These are phyloP conservation scores for Pomacea canaliculata DNA, from an alignment of 2,888 invertebrate species.

Conservation along the genomic window DNA sequence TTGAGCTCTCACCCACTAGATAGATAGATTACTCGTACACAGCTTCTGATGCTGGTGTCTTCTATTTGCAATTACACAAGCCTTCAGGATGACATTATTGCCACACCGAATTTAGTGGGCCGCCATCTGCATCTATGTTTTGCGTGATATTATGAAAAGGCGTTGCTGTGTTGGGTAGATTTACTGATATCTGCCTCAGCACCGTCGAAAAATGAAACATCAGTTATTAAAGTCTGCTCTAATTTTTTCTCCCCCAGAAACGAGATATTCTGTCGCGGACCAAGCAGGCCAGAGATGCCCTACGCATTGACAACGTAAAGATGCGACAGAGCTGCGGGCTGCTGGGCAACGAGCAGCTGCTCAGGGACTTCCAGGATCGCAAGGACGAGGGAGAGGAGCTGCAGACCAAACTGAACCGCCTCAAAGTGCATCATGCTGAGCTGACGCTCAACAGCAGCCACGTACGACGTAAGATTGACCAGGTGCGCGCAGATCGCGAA, in stretches of 20 bases:
- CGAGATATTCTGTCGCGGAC: slow-evolving; percentile 66
- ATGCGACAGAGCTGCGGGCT: slow-evolving; percentile 72
- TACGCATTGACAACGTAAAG: slow-evolving; percentile 69
- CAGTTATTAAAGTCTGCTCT: not conserved
- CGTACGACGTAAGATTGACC: slow-evolving; percentile 67
- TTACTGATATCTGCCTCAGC: too few species aligned
- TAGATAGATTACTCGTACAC: too few species aligned
- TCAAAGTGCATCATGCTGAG: slow-evolving; percentile 67
- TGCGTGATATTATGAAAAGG: too few species aligned
- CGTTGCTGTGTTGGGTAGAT: too few species aligned
- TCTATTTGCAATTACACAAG: too few species aligned
- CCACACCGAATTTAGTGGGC: too few species aligned
- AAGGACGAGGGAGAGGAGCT: slow-evolving; percentile 64
- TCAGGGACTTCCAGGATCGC: slow-evolving; percentile 72
- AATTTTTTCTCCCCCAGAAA: slow-evolving; percentile 55
- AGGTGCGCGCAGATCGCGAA: slow-evolving; percentile 42
- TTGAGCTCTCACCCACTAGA: too few species aligned
- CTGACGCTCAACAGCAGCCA: slow-evolving; percentile 65
- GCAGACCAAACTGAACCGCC: slow-evolving; percentile 55
- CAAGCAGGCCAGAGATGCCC: slow-evolving; percentile 71
- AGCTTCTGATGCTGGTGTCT: too few species aligned
- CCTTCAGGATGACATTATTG: too few species aligned
- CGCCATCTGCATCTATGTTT: too few species aligned
- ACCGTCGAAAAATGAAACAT: too few species aligned
- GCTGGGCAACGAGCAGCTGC: slow-evolving; percentile 72